Conservation (phyloP, 2,797 vertebrate genomes). For the Tinamus major region DNA sequence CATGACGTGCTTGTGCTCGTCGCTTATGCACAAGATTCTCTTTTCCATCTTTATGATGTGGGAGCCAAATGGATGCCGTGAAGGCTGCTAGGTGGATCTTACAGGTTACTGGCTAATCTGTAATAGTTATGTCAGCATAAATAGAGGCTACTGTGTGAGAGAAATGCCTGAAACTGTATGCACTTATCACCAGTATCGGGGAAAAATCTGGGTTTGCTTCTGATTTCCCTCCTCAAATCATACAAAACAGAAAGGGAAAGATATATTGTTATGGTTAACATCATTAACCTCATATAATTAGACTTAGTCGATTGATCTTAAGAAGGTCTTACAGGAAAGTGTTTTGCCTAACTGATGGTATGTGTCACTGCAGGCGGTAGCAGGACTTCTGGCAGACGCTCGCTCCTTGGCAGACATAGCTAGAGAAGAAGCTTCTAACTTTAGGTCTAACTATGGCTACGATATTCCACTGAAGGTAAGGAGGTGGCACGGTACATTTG, state of each 20-base stretch:
- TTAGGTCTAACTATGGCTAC: slow-evolving; percentile 96
- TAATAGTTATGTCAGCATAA: fast-evolving
- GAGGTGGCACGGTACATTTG: neutral
- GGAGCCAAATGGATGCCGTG: neutral
- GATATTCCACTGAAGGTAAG: slow-evolving; percentile 95
- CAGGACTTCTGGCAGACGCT: slow-evolving; percentile 94
- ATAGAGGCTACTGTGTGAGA: neutral
- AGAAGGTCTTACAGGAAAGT: neutral
- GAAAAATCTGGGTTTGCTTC: neutral
- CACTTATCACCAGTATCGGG: neutral
- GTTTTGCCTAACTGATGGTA: neutral
- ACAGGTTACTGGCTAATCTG: fast-evolving
- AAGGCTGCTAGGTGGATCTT: neutral
- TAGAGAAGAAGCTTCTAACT: slow-evolving; percentile 96
- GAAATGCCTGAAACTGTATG: neutral
- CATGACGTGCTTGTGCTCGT: fast-evolving
- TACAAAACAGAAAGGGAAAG: neutral
- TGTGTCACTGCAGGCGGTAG: slow-evolving; percentile 86
- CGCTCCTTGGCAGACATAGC: slow-evolving; percentile 95
- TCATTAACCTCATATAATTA: neutral
- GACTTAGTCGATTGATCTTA: neutral
- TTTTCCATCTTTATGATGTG: neutral
- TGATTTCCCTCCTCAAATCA: too few species aligned
- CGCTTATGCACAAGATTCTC: fast-evolving
- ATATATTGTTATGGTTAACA: neutral